A percentile compares a stretch with the other conserved stretches of the same genome.
phyloP scores from a whole-genome alignment of 2,113 vertebrate species.

The Onychostruthus taczanowskii region DNA sequence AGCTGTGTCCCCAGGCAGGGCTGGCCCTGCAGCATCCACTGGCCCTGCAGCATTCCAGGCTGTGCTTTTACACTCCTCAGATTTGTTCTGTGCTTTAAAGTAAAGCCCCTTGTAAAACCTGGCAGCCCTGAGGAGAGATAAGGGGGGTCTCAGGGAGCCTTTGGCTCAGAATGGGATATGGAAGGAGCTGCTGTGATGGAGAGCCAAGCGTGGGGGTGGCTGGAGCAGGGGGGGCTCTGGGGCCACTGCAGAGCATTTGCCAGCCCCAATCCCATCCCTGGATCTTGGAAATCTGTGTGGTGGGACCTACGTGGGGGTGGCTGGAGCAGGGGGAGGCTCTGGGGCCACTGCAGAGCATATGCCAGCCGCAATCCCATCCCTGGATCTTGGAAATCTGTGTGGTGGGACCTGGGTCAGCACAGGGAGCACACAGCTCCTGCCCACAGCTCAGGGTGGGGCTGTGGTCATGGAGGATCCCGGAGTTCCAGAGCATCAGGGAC shows the following conservation, averaged over 20 bases:
- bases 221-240: not conserved
- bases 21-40: not conserved
- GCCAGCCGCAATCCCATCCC: not conserved
- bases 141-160: not conserved
- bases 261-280: not conserved
- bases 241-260: not conserved
- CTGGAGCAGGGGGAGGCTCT: not conserved
- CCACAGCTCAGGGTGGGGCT: not conserved
- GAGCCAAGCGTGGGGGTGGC: fast-evolving
- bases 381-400: not conserved
- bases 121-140: not conserved
- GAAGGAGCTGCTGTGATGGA: not conserved
- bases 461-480: fast-evolving
- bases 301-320: too few species aligned
- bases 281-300: not conserved
- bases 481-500: not conserved
- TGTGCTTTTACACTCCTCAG: fast-evolving
- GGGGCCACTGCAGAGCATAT: not conserved
- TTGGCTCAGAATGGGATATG: not conserved
- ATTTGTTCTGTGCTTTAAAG: not conserved
- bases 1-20: not conserved
- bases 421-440: not conserved
- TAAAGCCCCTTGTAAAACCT: not conserved
- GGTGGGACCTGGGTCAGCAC: not conserved
- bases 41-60: not conserved